Evolutionary conservation across 2,888 invertebrate species (phyloP).

Genomic region (Leucania comma): DNA sequence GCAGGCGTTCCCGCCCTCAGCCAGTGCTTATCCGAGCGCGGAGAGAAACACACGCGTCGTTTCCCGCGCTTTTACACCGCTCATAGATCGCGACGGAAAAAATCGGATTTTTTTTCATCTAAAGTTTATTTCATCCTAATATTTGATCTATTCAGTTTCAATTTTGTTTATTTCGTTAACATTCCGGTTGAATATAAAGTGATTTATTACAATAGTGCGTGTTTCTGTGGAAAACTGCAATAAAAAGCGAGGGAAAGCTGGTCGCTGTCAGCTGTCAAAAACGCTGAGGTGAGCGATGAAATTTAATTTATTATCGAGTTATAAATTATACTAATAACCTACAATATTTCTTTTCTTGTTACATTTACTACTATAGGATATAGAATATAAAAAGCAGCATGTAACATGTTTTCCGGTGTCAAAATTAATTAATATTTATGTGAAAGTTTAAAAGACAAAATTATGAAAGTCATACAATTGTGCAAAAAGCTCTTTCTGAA

Average conservation of each 20-base stretch:
- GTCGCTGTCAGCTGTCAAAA: constrained; percentile 84
- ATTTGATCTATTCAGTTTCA: constrained; percentile 41
- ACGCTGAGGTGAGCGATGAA: constrained; percentile 80
- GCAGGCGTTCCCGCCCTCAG: constrained; percentile 80
- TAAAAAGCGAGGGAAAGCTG: constrained; percentile 74
- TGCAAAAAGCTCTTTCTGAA: constrained; percentile 18
- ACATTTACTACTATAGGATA: constrained; percentile 43
- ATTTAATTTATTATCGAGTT: constrained; percentile 70
- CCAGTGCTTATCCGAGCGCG: constrained; percentile 75
- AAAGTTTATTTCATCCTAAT: constrained; percentile 55
- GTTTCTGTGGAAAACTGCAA: constrained; percentile 71
- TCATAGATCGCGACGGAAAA: constrained; percentile 72
- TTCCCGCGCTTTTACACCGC: constrained; percentile 64
- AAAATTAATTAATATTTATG: constrained; percentile 28
- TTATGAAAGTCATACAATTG: background rate
- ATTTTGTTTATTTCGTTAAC: constrained; percentile 60
- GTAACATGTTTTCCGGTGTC: constrained; percentile 46
- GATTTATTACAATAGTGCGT: constrained; percentile 76
- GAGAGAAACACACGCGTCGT: constrained; percentile 66
- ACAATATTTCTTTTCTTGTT: constrained; percentile 46
- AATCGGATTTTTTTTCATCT: constrained; percentile 50
- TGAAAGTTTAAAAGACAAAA: constrained; percentile 1
- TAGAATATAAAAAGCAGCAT: constrained; percentile 34
- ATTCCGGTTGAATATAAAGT: constrained; percentile 64
- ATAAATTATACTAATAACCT: constrained; percentile 59